Conservation (phyloP, 2,797 vertebrate species). For the Clarias platycephalus region DNA sequence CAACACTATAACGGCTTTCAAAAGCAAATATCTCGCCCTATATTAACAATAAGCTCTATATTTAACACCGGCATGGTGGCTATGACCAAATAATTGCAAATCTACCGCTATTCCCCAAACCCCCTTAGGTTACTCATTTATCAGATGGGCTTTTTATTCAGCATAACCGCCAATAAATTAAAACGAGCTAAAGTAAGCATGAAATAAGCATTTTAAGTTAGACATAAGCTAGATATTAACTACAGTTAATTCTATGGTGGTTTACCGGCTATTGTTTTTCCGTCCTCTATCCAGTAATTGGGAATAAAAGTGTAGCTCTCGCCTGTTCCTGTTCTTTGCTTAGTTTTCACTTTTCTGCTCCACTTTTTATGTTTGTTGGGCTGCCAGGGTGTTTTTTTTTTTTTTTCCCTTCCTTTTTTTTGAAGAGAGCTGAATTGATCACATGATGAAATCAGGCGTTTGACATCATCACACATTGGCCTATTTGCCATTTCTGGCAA, state of each 20-base stretch:
- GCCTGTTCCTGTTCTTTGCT: conserved; percentile 11
- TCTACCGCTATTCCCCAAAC: conserved; percentile 1
- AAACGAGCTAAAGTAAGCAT: conserved; percentile 15
- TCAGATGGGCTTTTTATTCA: conserved; percentile 25
- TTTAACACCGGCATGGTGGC: not conserved
- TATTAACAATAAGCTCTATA: not conserved
- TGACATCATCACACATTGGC: conserved; percentile 7
- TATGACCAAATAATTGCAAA: conserved; percentile 12
- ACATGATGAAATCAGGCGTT: conserved; percentile 10
- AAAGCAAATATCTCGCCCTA: not conserved
- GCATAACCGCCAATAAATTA: conserved; percentile 17
- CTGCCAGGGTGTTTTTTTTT: not conserved
- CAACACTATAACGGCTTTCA: not conserved
- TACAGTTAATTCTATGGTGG: not conserved
- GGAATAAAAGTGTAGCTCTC: conserved; percentile 2
- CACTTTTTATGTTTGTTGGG: conserved; percentile 22
- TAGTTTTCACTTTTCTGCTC: conserved; percentile 18
- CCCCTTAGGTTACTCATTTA: not conserved
- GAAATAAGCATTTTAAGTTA: conserved; percentile 20
- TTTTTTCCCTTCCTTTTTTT: too few species aligned
- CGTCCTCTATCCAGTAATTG: not conserved
- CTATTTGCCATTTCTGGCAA: conserved; percentile 9
- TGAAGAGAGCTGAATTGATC: conserved; percentile 17
- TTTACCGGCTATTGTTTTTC: not conserved
- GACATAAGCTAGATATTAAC: conserved; percentile 10